Evolutionary conservation across 2,888 invertebrate species (phyloP).

Genomic region (Ethmia dodecea): DNA sequence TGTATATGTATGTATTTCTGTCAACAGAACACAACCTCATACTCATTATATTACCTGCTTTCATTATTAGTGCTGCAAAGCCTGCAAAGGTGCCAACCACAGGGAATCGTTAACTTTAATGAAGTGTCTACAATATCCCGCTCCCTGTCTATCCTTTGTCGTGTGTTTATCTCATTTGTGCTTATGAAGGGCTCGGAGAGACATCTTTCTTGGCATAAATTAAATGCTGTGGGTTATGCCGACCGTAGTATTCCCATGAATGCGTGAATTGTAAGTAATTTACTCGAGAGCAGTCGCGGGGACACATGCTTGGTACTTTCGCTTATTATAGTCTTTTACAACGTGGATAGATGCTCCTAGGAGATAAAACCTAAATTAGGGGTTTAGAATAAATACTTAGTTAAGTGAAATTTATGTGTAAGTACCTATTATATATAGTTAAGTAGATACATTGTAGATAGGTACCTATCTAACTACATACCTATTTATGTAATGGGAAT

Average conservation of each 20-base stretch:
- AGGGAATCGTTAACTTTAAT: constrained; percentile 27
- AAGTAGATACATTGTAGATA: too few species aligned
- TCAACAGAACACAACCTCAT: neutral
- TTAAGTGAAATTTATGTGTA: neutral
- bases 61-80: neutral
- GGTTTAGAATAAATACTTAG: neutral
- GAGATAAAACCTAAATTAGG: too few species aligned
- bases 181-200: constrained; percentile 20
- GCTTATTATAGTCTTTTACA: constrained; percentile 2
- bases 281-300: constrained; percentile 13
- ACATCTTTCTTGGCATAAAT: constrained; percentile 40
- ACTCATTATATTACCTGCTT: neutral
- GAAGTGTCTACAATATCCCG: constrained; percentile 36
- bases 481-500: too few species aligned
- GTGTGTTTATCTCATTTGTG: constrained; percentile 43
- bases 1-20: too few species aligned
- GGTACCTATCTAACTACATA: too few species aligned
- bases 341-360: neutral
- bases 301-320: constrained; percentile 13
- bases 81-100: constrained; percentile 20
- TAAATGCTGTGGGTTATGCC: constrained; percentile 34
- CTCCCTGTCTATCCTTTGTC: constrained; percentile 29
- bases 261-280: too few species aligned
- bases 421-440: too few species aligned
- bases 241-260: constrained; percentile 20